These are phyloP conservation scores for Vireo altiloquus DNA, from an alignment of 2,113 vertebrate genomes.

Conservation along the genomic window DNA sequence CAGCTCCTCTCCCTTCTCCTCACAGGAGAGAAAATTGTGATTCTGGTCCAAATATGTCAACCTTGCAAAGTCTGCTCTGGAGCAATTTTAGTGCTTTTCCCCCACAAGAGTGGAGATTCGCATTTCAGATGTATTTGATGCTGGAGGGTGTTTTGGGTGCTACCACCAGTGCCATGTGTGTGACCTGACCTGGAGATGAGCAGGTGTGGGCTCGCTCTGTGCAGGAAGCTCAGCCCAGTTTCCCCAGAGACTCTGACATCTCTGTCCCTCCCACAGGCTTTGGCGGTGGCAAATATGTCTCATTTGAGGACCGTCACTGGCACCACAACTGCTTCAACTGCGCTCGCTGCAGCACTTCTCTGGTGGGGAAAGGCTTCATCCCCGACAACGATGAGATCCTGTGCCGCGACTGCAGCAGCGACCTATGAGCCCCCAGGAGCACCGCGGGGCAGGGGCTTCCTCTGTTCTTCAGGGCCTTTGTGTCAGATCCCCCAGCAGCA, in stretches of 20 bases:
- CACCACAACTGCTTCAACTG: constrained; percentile 97
- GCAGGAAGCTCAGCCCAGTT: neutral
- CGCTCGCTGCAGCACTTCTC: constrained; percentile 86
- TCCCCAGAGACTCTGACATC: neutral
- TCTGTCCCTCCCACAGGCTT: constrained; percentile 78
- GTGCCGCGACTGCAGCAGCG: constrained; percentile 90
- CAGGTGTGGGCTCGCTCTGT: fast-evolving
- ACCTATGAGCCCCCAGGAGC: constrained; percentile 74
- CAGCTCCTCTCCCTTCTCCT: neutral
- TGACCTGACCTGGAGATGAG: neutral
- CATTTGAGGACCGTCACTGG: constrained; percentile 98
- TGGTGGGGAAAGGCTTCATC: constrained; percentile 95
- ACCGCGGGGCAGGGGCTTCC: neutral
- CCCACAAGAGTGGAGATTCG: fast-evolving
- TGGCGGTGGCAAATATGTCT: constrained; percentile 95
- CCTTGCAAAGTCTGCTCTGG: neutral
- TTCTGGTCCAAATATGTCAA: neutral
- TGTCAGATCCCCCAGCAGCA: neutral
- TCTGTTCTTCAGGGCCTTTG: neutral
- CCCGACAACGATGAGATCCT: constrained; percentile 87
- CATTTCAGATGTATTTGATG: neutral
- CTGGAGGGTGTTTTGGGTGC: neutral
- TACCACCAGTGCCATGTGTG: fast-evolving
- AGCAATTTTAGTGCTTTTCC: neutral
- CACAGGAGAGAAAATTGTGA: neutral